Base-by-base conservation (phyloP, 2,113 vertebrate genomes). In the Telmatochromis brachygnathus region DNA sequence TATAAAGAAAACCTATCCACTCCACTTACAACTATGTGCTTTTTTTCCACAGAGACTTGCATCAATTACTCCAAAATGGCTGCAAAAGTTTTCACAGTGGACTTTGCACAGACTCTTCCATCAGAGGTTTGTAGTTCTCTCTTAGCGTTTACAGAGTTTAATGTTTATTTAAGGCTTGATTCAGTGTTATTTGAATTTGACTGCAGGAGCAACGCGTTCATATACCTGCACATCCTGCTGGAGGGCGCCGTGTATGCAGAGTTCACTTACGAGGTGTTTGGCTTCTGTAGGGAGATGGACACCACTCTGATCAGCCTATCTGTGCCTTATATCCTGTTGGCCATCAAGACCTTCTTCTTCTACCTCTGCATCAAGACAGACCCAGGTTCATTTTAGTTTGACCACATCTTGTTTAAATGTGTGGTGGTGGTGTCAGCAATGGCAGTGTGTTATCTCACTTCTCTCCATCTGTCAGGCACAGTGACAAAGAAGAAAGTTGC, bases 231-330 rank as follows among this genome's bases (percentile, higher is more conserved):
- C 21, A 1, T 98, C 42, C 56, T 96, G 79, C 86, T 99, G 90
- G 97, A 99, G 92, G 96, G 84, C 0, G 93, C 94, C 1, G 97
- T 99, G 70, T 99, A 97, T 37, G 95, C 93, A 11, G 98, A 99
- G 17, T 99, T 98, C 89, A 97, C 96, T 9, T 98, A 96, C 87
- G 98, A 99, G 56, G 96, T 99, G 83, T 95, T 98, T 56, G 96
- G 93, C 75, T 98, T 97, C 94, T 98, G 98, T 92, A 95, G 91
- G 81, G 97, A 99, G 84, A 97, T 99, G 97, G 97, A 97, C 60
- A 97, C 97, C 47, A 93, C 91, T 53, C 65, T 94, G 30, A 70
- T 70, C 5, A 94, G 93, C 14, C 96, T 98, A 39, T 95, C 96
- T 2, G 95, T 98, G 89, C 99, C 99, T 82, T 99, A 98, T 55